Percentiles rank a stretch among this genome's conserved stretches.
Evolutionary conservation across 2,888 invertebrate species (phyloP).

Genomic region (Sepioteuthis lessoniana): DNA sequence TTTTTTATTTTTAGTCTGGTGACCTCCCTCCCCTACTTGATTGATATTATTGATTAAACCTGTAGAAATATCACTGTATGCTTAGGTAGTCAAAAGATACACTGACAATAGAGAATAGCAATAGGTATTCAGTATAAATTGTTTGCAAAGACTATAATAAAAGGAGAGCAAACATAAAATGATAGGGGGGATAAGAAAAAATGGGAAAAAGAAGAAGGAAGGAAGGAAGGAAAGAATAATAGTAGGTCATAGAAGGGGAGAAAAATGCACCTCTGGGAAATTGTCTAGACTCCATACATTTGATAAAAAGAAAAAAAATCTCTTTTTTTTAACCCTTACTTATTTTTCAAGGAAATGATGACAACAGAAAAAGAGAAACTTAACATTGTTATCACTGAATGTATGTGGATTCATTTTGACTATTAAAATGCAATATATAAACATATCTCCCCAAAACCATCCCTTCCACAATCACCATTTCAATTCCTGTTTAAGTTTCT

Average conservation of each 20-base stretch:
- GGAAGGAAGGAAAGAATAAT: neutral
- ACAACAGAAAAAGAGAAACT: neutral
- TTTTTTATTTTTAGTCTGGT: neutral
- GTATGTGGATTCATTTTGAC: neutral
- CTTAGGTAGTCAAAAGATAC: neutral
- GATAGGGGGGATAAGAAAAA: neutral
- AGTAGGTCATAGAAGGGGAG: neutral
- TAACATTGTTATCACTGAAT: neutral
- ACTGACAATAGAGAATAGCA: constrained; percentile 4
- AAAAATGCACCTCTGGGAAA: neutral
- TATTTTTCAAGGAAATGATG: neutral
- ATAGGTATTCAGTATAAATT: neutral
- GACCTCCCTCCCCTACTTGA: neutral
- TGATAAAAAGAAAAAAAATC: neutral
- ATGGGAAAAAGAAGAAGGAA: neutral
- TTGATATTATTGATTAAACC: neutral
- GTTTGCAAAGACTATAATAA: neutral
- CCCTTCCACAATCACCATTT: too few species aligned
- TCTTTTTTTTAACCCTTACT: neutral
- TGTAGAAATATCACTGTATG: constrained; percentile 15
- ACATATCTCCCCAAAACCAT: neutral
- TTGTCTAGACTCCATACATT: constrained; percentile 11
- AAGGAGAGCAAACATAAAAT: neutral
- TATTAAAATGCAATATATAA: neutral
- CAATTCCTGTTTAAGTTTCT: neutral